Conservation (phyloP, 2,797 vertebrate species). For the Chloroceryle amazona region DNA sequence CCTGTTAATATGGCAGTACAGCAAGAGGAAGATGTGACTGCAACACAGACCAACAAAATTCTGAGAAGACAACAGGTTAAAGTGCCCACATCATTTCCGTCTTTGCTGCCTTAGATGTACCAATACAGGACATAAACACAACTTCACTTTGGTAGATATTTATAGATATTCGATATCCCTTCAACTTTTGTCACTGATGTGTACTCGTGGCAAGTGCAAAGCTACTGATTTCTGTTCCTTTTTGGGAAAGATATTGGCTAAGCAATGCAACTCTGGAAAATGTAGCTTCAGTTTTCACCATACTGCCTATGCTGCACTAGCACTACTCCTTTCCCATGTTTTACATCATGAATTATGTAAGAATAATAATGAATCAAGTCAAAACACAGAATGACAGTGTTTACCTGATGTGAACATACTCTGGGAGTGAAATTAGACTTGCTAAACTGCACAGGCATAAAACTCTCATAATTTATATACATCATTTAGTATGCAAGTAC, state of each 20-base stretch:
- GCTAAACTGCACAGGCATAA: constrained; percentile 10
- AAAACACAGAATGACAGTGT: constrained; percentile 18
- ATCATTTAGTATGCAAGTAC: background rate
- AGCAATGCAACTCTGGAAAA: background rate
- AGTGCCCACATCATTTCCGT: background rate
- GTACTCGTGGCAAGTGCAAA: background rate
- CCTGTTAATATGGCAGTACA: background rate
- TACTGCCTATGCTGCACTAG: background rate
- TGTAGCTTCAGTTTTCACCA: background rate
- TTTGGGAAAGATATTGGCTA: background rate
- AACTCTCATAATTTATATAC: background rate
- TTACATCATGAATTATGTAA: background rate
- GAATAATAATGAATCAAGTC: constrained; percentile 23
- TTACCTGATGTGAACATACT: background rate
- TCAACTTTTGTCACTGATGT: background rate
- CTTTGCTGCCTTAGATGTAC: background rate
- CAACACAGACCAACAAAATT: background rate
- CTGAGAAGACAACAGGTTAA: background rate
- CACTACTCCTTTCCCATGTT: background rate
- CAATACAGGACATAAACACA: background rate
- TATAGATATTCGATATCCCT: background rate
- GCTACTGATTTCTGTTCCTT: background rate
- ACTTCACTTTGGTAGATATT: background rate
- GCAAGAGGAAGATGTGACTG: background rate
- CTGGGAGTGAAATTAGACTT: constrained; percentile 4